phyloP scores from a whole-genome alignment of 2,888 invertebrate species.

The Drosophila dives region DNA sequence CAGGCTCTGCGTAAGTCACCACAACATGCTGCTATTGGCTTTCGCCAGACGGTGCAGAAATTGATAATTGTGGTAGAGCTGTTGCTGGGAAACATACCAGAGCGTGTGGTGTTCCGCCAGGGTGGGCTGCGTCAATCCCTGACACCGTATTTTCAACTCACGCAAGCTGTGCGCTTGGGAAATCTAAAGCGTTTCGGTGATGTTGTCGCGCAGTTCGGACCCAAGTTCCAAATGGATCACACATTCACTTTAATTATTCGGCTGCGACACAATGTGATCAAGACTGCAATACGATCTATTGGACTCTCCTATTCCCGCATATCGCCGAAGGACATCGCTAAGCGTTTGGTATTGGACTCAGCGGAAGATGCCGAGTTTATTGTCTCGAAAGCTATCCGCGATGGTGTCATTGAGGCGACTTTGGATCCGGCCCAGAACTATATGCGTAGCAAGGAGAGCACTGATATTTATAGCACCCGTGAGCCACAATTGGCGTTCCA shows the following conservation, averaged over 20 bases:
- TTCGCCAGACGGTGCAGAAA: conserved; percentile 98
- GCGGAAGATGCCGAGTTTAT: conserved; percentile 99
- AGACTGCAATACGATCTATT: conserved; percentile 98
- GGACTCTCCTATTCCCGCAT: conserved; percentile 98
- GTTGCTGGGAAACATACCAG: conserved; percentile 98
- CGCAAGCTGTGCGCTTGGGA: conserved; percentile 98
- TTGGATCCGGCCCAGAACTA: conserved; percentile 97
- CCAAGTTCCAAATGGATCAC: conserved; percentile 96
- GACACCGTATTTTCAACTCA: conserved; percentile 98
- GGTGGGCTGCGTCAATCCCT: conserved; percentile 94
- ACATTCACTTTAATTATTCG: conserved; percentile 98
- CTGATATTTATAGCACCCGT: conserved; percentile 97
- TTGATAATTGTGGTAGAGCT: conserved; percentile 97
- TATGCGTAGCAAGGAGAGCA: conserved; percentile 98
- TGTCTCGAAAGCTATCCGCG: conserved; percentile 98
- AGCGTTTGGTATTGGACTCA: conserved; percentile 96
- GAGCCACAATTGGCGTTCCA: conserved; percentile 98
- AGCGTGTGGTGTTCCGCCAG: conserved; percentile 97
- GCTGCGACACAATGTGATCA: conserved; percentile 98
- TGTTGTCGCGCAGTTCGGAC: conserved; percentile 95
- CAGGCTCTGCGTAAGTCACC: conserved; percentile 98
- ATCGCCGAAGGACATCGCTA: conserved; percentile 96
- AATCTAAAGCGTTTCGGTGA: conserved; percentile 97
- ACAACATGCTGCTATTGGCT: conserved; percentile 98
- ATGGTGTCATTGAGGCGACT: conserved; percentile 99